phyloP scores from a whole-genome alignment of 30 jellyfish, hydroid and myxozoan species.

The Sanderia malayensis region DNA sequence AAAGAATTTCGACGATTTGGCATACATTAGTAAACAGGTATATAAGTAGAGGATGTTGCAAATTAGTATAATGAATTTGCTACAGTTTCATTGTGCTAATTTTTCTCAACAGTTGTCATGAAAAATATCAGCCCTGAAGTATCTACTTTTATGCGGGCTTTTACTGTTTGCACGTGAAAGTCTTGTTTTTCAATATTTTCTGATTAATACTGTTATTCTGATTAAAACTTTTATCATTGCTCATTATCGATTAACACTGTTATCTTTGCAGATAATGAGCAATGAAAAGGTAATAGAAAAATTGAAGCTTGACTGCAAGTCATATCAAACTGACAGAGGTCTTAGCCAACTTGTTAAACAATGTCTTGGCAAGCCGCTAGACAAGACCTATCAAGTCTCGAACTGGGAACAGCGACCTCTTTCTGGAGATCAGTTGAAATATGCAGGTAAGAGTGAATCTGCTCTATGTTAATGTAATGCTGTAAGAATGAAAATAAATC shows the following conservation, averaged over 20 bases:
- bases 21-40: slow-evolving; percentile 74
- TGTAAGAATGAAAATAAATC: background rate
- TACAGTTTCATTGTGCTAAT: too few relatives aligned
- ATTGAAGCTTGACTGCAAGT: slow-evolving; percentile 19
- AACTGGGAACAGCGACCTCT: slow-evolving; percentile 99
- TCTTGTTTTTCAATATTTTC: too few relatives aligned
- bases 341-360: slow-evolving; percentile 76
- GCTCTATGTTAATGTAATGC: background rate
- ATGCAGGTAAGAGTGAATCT: slow-evolving; percentile 78
- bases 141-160: too few relatives aligned
- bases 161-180: too few relatives aligned
- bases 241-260: too few relatives aligned
- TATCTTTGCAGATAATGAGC: slow-evolving; percentile 28
- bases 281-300: slow-evolving; percentile 19
- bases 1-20: slow-evolving; percentile 63
- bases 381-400: slow-evolving; percentile 89
- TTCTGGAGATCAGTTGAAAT: slow-evolving; percentile 46
- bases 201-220: too few relatives aligned
- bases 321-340: slow-evolving; percentile 24
- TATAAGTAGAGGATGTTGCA: too few relatives aligned
- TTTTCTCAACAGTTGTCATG: too few relatives aligned
- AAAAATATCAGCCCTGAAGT: too few relatives aligned
- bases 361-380: slow-evolving; percentile 85
- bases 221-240: too few relatives aligned
- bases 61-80: too few relatives aligned